phyloP scores from a whole-genome alignment of 2,797 vertebrate species.

The Kryptopterus vitreolus region DNA sequence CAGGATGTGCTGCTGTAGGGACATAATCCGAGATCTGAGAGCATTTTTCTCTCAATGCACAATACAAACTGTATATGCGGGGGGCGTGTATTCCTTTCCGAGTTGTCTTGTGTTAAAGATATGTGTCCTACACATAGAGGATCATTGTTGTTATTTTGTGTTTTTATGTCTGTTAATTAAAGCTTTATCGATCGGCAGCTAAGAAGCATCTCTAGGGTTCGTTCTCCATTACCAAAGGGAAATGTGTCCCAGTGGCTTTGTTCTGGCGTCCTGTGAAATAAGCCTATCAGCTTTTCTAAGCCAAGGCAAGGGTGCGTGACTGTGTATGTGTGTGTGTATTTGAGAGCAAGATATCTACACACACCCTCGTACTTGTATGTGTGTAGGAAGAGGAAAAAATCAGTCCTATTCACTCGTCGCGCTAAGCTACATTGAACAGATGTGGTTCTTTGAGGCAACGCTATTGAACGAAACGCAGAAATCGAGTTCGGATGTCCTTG shows the following conservation, averaged over 20 bases:
- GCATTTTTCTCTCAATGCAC: not conserved
- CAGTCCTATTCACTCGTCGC: constrained; percentile 40
- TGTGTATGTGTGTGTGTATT: constrained; percentile 22
- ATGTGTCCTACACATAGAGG: not conserved
- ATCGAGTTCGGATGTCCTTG: constrained; percentile 62
- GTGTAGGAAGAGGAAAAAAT: constrained; percentile 46
- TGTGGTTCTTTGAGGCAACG: constrained; percentile 52
- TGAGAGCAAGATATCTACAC: not conserved
- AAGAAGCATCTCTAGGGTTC: constrained; percentile 34
- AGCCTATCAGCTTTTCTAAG: constrained; percentile 42
- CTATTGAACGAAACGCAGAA: constrained; percentile 44
- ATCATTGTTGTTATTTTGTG: constrained; percentile 7
- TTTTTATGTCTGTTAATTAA: constrained; percentile 43
- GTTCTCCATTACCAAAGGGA: constrained; percentile 43
- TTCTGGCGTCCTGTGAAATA: constrained; percentile 46
- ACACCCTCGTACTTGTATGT: not conserved
- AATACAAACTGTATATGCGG: not conserved
- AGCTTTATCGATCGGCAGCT: constrained; percentile 37
- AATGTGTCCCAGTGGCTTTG: constrained; percentile 31
- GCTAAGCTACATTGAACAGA: constrained; percentile 36
- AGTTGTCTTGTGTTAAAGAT: not conserved
- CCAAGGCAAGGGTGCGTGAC: constrained; percentile 1
- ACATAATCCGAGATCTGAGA: not conserved
- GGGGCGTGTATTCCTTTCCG: not conserved
- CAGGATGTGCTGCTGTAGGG: not conserved